Evolutionary conservation across 2,888 invertebrate genomes (phyloP), one percentile per base, ranked within the genome.

Genomic region (Tiliacea citrago): DNA sequence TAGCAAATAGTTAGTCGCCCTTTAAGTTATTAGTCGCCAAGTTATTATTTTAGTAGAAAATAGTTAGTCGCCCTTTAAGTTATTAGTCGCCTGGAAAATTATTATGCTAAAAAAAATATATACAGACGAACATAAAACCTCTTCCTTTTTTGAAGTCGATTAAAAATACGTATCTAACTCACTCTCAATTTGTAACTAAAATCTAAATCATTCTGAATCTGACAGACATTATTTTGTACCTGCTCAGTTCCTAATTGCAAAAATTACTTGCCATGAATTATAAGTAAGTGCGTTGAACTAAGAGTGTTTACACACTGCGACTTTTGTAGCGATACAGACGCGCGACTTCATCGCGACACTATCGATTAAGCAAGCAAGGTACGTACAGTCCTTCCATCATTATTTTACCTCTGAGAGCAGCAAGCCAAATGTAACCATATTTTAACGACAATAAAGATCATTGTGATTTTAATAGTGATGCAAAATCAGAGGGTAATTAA

Each of bases 221-320:
- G 45, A 18, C 24, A 63, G 47, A 13, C 29, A 16, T 29, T 57
- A 45, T 24, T 21, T 42, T 53, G 8, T 21, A 42, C 10, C 12
- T 24, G 29, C n/a, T 12, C 39, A 24, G 39, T 45, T n/a, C 63
- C 21, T 63, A 24, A 21, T 63, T 39, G 10, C 21, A 51, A 65
- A 68, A 47, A 47, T 18, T 67, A 53, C 65, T 18, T 35, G 68
- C 47, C 35, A 65, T 35, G 65, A n/a, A 68, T 65, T 68, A 47
- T n/a, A 68, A 68, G 16, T 18, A 47, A 62, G 21, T 10, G 24
- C 21, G 21, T 45, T 12, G 16, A 68, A 63, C 7, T 45, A 29
- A 53, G 55, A 55, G 24, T 55, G 55, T 53, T 53, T 45, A 24
- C 18, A 45, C 45, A 62, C 24, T 55, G 16, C 9, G 24, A 45